Evolutionary conservation across 2,797 vertebrate species (phyloP).

Genomic region (Coracias cyanogaster): DNA sequence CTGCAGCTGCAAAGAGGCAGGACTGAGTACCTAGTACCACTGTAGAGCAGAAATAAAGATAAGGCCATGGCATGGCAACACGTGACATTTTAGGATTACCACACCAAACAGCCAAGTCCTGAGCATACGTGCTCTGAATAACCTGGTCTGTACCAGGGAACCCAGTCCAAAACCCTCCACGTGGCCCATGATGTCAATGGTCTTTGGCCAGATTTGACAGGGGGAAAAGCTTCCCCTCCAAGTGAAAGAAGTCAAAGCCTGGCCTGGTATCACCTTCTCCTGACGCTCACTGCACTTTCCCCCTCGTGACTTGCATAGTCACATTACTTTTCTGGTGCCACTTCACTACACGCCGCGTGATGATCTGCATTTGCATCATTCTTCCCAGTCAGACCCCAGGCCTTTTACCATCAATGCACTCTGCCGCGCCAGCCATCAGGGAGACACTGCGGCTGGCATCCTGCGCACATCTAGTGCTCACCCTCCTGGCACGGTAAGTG

Average conservation of each 20-base stretch:
- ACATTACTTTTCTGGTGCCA: background rate
- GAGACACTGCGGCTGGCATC: background rate
- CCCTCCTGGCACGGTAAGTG: background rate
- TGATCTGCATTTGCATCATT: background rate
- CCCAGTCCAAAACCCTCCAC: background rate
- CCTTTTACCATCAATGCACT: rapidly evolving
- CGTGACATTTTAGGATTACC: background rate
- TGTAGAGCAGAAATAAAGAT: background rate
- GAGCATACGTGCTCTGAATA: background rate
- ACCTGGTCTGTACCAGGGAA: background rate
- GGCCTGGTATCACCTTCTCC: background rate
- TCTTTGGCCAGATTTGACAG: background rate
- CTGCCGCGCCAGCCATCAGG: rapidly evolving
- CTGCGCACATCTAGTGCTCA: rapidly evolving
- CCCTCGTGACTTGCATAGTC: background rate
- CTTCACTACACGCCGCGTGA: background rate
- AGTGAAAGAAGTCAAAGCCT: background rate
- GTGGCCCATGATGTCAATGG: rapidly evolving
- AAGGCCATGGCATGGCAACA: background rate
- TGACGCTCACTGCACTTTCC: background rate
- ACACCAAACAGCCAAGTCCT: background rate
- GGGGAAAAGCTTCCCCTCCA: background rate
- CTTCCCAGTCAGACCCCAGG: background rate
- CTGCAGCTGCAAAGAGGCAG: background rate
- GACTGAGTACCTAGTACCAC: background rate